Evolutionary conservation across 2,888 invertebrate genomes (phyloP).

Genomic region (Cantharis lateralis): DNA sequence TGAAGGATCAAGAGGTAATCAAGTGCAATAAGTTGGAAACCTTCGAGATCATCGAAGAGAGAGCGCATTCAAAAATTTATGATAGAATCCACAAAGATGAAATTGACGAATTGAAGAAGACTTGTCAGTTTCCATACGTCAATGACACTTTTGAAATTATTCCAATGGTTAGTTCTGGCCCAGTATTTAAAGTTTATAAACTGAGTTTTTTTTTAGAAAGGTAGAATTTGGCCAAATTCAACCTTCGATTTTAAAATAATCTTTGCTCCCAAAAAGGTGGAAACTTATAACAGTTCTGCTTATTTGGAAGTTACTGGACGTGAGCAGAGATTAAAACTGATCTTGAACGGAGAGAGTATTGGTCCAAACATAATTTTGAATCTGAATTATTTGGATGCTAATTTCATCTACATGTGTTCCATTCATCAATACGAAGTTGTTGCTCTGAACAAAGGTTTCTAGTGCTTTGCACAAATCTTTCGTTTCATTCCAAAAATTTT

Average conservation of each 20-base stretch:
- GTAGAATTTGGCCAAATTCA: constrained; percentile 64
- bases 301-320: constrained; percentile 66
- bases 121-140: constrained; percentile 48
- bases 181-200: background rate
- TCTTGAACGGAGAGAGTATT: constrained; percentile 60
- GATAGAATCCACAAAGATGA: constrained; percentile 55
- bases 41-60: constrained; percentile 44
- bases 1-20: constrained; percentile 44
- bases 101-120: constrained; percentile 43
- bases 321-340: constrained; percentile 58
- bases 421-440: constrained; percentile 65
- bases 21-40: constrained; percentile 42
- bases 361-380: constrained; percentile 64
- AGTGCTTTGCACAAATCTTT: constrained; percentile 27
- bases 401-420: constrained; percentile 63
- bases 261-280: constrained; percentile 62
- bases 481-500: background rate
- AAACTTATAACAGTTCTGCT: constrained; percentile 57
- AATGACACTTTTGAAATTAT: constrained; percentile 56
- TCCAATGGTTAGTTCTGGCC: constrained; percentile 58
- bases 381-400: constrained; percentile 62
- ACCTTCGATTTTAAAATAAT: constrained; percentile 59
- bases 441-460: constrained; percentile 61
- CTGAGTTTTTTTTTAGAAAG: constrained; percentile 54
- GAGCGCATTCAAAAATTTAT: constrained; percentile 49